Evolutionary conservation across 2,888 invertebrate species (phyloP).

Genomic region (Erebia epiphron): DNA sequence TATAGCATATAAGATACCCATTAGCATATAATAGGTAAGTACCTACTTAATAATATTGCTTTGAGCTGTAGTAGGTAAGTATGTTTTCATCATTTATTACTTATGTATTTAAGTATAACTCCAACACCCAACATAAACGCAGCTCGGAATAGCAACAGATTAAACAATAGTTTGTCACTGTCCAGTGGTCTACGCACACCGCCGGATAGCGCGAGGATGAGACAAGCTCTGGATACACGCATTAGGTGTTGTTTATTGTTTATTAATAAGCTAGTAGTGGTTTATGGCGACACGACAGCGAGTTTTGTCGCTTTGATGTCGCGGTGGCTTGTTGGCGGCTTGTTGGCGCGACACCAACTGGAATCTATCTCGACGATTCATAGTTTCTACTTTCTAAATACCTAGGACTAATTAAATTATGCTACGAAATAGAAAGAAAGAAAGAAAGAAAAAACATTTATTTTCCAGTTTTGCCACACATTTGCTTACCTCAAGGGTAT

Average conservation of each 20-base stretch:
- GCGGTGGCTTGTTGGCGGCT: constrained; percentile 24
- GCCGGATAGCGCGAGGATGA: neutral
- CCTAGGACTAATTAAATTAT: constrained; percentile 32
- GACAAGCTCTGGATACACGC: neutral
- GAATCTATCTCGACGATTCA: constrained; percentile 36
- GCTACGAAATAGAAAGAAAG: constrained; percentile 27
- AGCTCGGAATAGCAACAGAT: neutral
- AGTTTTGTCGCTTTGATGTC: neutral
- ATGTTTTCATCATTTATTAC: too few species aligned
- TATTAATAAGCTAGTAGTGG: neutral
- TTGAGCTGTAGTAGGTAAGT: too few species aligned
- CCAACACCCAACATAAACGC: neutral
- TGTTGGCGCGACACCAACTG: constrained; percentile 37
- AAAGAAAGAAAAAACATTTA: too few species aligned
- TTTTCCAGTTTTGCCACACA: too few species aligned
- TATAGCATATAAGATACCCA: too few species aligned
- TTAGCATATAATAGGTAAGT: too few species aligned
- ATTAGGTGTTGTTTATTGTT: neutral
- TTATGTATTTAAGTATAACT: too few species aligned
- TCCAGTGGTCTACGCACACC: neutral
- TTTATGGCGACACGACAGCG: neutral
- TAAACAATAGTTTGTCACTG: constrained; percentile 6
- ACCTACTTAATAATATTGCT: too few species aligned
- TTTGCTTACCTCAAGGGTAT: too few species aligned
- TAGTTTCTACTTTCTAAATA: constrained; percentile 33